Conservation (phyloP, 37 sponge, comb jelly and placozoan genomes). For the Beroe forskalii region DNA sequence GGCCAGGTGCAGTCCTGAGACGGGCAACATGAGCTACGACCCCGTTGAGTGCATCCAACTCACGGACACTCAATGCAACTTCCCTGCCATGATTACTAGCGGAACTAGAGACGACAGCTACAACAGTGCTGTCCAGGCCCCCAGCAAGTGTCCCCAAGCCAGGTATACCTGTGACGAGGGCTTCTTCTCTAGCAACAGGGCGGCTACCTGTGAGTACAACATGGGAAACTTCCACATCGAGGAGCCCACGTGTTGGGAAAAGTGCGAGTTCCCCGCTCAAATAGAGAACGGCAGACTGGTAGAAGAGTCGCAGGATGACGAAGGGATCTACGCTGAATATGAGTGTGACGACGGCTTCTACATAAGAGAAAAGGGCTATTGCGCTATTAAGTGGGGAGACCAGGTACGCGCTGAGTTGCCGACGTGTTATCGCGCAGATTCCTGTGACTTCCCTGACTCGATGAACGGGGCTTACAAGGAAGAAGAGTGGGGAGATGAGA, state of each 20-base stretch:
- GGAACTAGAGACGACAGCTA: background rate
- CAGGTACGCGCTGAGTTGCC: background rate
- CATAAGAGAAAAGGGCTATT: background rate
- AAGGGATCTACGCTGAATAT: background rate
- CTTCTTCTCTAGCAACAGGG: background rate
- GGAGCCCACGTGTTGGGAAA: background rate
- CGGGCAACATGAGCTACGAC: background rate
- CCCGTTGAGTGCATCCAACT: background rate
- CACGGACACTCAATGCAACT: background rate
- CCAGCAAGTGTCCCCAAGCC: background rate
- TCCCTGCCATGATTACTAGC: background rate
- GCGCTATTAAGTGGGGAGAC: background rate
- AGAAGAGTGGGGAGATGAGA: background rate
- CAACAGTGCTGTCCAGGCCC: background rate
- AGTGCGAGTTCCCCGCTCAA: background rate
- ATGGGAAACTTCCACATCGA: background rate
- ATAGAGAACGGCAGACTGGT: conserved; percentile 10
- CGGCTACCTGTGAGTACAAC: conserved; percentile 12
- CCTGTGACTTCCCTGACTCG: conserved; percentile 15
- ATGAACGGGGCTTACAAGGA: background rate
- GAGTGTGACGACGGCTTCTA: conserved; percentile 36
- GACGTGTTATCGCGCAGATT: background rate
- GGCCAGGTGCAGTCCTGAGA: background rate
- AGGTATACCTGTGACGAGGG: conserved; percentile 4
- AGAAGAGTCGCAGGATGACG: background rate